A percentile compares a stretch with the other conserved stretches of the same genome.
These are phyloP conservation scores for Hypomesus transpacificus DNA, from an alignment of 2,113 vertebrate species.

Conservation along the genomic window DNA sequence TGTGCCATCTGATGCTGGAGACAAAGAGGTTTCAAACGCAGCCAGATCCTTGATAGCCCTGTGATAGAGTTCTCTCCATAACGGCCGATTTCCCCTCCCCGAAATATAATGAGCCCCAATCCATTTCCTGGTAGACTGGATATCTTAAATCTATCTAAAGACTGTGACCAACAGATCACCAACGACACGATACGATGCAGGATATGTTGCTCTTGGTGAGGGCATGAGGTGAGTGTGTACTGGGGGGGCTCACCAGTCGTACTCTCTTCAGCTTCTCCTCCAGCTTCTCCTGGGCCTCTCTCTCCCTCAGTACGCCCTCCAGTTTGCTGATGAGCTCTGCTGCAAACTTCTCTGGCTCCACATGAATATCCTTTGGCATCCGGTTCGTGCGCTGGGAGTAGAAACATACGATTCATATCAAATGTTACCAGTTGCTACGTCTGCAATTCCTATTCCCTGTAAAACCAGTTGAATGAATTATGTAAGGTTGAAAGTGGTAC, in stretches of 20 bases:
- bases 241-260: constrained; percentile 75
- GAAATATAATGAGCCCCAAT: not conserved
- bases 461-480: not conserved
- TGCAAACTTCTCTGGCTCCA: constrained; percentile 92
- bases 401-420: not conserved
- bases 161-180: not conserved
- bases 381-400: constrained; percentile 82
- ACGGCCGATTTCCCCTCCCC: not conserved
- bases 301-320: constrained; percentile 86
- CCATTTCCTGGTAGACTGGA: not conserved
- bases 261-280: constrained; percentile 93
- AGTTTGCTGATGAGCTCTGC: constrained; percentile 90
- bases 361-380: constrained; percentile 93
- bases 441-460: not conserved
- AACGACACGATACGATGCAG: no score
- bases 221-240: no score
- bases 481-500: not conserved
- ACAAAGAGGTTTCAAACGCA: constrained; percentile 37
- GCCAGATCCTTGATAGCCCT: constrained; percentile 60
- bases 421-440: not conserved
- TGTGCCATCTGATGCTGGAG: constrained; percentile 58
- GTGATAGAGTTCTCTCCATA: constrained; percentile 49
- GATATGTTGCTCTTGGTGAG: no score
- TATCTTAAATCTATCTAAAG: no score
- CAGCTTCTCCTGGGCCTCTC: constrained; percentile 87